phyloP scores from a whole-genome alignment of 2,888 invertebrate species.

The Tricholauxania praeusta region DNA sequence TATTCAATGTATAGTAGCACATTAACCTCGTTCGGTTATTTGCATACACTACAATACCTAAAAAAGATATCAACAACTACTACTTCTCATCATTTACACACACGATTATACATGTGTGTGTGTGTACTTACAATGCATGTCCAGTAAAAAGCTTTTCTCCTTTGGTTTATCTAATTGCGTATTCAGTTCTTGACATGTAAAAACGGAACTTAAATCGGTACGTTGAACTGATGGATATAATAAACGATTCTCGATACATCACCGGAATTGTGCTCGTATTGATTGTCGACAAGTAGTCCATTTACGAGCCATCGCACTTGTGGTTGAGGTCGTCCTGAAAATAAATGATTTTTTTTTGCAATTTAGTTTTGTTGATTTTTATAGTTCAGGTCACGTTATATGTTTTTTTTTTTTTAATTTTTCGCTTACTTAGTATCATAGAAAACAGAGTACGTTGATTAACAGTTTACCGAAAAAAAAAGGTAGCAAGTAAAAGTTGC shows the following conservation, averaged over 20 bases:
- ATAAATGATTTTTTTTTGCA: conserved; percentile 14
- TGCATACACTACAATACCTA: no score
- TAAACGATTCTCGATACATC: conserved; percentile 89
- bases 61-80: no score
- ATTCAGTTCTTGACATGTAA: conserved; percentile 90
- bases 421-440: not conserved
- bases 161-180: conserved; percentile 85
- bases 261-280: conserved; percentile 85
- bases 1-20: no score
- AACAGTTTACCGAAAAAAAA: conserved; percentile 10
- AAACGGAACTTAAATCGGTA: conserved; percentile 85
- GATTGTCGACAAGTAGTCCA: conserved; percentile 83
- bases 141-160: conserved; percentile 80
- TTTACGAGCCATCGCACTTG: conserved; percentile 87
- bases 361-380: conserved; percentile 18
- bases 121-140: conserved; percentile 82
- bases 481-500: conserved; percentile 13
- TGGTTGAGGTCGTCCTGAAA: conserved; percentile 82
- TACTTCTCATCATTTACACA: no score
- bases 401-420: not conserved
- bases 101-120: no score
- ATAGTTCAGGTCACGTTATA: conserved; percentile 9
- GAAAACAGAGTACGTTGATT: not conserved
- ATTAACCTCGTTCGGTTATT: no score
- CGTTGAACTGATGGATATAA: conserved; percentile 81